Evolutionary conservation across 2,113 vertebrate genomes (phyloP).

Genomic region (Machaerirhynchus nigripectus): DNA sequence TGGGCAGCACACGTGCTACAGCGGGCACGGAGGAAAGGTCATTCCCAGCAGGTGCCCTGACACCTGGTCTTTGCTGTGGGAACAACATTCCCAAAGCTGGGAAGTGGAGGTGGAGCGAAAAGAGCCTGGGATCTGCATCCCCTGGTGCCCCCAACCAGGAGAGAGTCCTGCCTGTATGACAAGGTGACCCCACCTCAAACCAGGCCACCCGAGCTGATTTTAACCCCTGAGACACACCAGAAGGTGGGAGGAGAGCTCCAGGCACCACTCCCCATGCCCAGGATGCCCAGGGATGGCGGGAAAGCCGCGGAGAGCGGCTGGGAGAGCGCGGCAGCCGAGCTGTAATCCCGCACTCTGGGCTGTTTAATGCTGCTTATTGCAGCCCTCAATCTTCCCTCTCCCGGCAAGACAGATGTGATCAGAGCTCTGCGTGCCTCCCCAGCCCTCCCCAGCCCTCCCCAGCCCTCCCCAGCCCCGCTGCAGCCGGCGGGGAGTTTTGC

Average conservation of each 20-base stretch:
- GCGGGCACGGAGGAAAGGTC: neutral
- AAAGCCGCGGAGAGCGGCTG: rapidly evolving
- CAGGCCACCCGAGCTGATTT: neutral
- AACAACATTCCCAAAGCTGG: neutral
- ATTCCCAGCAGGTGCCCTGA: neutral
- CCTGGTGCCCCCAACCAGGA: neutral
- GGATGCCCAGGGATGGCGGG: neutral
- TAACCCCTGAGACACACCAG: neutral
- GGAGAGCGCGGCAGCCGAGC: neutral
- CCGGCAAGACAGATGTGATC: constrained; percentile 32
- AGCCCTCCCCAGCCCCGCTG: constrained; percentile 17
- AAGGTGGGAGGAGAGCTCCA: neutral
- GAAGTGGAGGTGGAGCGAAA: neutral
- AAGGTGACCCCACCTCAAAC: neutral
- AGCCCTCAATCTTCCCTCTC: neutral
- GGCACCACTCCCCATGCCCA: rapidly evolving
- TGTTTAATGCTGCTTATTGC: neutral
- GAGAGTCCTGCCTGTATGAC: neutral
- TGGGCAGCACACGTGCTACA: neutral
- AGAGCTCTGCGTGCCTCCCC: neutral
- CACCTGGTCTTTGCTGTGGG: neutral
- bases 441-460: constrained; percentile 8
- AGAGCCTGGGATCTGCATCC: neutral
- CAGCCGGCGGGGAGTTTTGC: constrained; percentile 42
- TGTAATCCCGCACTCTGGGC: neutral